These are phyloP conservation scores for Nebria salina DNA, from an alignment of 2,888 invertebrate genomes.

Conservation along the genomic window DNA sequence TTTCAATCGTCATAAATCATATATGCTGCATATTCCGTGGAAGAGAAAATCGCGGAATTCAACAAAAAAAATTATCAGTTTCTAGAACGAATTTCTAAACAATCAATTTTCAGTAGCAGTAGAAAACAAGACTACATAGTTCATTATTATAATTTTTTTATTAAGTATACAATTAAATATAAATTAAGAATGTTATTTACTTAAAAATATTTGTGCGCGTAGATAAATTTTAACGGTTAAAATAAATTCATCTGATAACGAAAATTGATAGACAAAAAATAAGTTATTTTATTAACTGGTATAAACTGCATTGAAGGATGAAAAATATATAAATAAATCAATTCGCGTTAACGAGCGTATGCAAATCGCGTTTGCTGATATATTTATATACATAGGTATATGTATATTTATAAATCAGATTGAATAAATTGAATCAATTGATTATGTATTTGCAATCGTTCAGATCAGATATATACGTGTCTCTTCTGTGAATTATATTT, in stretches of 20 bases:
- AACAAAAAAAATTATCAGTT: background rate
- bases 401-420: background rate
- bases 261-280: background rate
- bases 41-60: slow-evolving; percentile 10
- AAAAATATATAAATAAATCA: slow-evolving; percentile 15
- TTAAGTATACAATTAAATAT: too few species aligned
- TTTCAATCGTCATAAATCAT: slow-evolving; percentile 2
- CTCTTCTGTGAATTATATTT: slow-evolving; percentile 15
- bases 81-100: background rate
- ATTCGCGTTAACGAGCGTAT: background rate
- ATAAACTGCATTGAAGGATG: slow-evolving; percentile 19
- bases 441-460: background rate
- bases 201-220: background rate
- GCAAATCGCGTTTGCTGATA: background rate
- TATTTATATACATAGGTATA: background rate
- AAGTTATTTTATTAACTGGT: slow-evolving; percentile 10
- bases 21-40: slow-evolving; percentile 6
- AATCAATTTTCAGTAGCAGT: background rate
- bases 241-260: background rate
- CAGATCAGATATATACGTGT: background rate
- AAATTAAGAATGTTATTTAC: too few species aligned
- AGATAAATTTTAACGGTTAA: background rate
- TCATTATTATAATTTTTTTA: too few species aligned
- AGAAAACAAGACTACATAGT: too few species aligned
- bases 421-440: background rate